These are phyloP conservation scores for Lophius piscatorius DNA, from an alignment of 2,113 vertebrate genomes.

Conservation along the genomic window DNA sequence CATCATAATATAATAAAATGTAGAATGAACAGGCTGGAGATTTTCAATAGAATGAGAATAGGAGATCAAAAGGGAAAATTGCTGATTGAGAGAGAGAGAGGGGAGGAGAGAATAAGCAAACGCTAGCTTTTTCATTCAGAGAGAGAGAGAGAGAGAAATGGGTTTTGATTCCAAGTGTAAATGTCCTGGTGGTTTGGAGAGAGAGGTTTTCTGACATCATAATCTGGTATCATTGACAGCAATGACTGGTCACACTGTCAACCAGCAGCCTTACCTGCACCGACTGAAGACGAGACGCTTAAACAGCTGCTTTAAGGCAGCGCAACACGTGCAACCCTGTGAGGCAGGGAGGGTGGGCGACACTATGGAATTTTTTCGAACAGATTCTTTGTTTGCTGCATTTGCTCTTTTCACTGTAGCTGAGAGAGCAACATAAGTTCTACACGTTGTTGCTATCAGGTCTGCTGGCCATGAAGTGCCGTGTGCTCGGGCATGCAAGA, in stretches of 20 bases:
- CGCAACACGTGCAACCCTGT: background rate
- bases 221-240: conserved; percentile 58
- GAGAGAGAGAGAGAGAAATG: background rate
- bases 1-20: conserved; percentile 61
- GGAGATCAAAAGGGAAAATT: conserved; percentile 69
- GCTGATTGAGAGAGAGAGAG: conserved; percentile 70
- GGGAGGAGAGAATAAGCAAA: conserved; percentile 57
- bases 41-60: conserved; percentile 72
- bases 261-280: conserved; percentile 33
- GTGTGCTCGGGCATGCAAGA: background rate
- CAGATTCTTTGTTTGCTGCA: too few relatives aligned
- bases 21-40: conserved; percentile 54
- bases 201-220: conserved; percentile 46
- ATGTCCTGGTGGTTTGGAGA: conserved; percentile 39
- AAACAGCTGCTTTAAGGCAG: conserved; percentile 17
- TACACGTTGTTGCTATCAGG: background rate
- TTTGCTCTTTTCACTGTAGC: background rate
- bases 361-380: too few relatives aligned
- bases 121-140: conserved; percentile 50
- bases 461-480: conserved; percentile 4
- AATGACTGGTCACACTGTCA: conserved; percentile 44
- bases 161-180: conserved; percentile 34
- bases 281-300: conserved; percentile 27
- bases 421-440: conserved; percentile 5
- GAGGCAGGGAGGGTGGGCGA: background rate